These are phyloP conservation scores for Mystacornis crossleyi DNA, from an alignment of 2,113 vertebrate genomes.

Conservation along the genomic window DNA sequence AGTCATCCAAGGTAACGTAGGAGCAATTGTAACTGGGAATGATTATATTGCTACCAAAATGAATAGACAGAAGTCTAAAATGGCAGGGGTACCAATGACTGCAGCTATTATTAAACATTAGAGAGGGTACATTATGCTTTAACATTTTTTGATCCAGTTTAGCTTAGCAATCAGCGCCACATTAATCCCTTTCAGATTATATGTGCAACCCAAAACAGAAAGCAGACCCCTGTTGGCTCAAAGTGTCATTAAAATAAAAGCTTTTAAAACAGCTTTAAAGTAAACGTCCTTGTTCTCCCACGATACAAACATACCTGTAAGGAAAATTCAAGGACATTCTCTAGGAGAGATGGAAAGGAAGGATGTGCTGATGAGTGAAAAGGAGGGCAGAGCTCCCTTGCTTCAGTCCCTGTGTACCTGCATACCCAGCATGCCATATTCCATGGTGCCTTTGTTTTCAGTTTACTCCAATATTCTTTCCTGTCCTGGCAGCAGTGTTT, in stretches of 20 bases:
- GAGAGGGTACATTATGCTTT: neutral
- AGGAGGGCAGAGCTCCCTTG: neutral
- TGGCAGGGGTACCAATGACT: neutral
- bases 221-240: neutral
- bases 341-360: neutral
- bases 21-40: neutral
- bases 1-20: neutral
- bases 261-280: neutral
- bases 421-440: rapidly evolving
- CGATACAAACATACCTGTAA: neutral
- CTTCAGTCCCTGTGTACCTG: neutral
- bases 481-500: neutral
- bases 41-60: neutral
- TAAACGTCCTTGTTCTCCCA: neutral
- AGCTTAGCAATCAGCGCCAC: neutral
- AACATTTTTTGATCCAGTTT: neutral
- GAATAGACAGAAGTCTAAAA: neutral
- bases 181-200: neutral
- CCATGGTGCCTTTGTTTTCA: neutral
- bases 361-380: neutral
- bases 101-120: constrained; percentile 6
- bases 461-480: neutral
- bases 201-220: neutral
- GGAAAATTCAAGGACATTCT: neutral
- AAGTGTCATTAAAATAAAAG: neutral